Evolutionary conservation across 2,797 vertebrate species (phyloP).

Genomic region (Mormyrops boulengeri): DNA sequence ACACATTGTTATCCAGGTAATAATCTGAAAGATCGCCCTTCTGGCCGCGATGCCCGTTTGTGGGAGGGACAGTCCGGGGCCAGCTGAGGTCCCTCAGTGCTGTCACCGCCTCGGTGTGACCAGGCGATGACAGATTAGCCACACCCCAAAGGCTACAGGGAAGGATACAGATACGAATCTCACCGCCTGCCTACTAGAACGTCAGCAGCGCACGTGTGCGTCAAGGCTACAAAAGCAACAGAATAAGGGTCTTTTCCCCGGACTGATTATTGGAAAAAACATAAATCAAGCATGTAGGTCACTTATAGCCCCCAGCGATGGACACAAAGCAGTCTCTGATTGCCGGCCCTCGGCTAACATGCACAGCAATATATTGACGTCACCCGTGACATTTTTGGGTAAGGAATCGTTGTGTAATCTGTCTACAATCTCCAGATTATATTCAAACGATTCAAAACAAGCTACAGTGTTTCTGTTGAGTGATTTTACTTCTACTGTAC

Average conservation of each 20-base stretch:
- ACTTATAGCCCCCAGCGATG: neutral
- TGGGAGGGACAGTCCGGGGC: neutral
- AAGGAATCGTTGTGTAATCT: neutral
- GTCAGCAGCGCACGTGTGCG: neutral
- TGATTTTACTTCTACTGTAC: neutral
- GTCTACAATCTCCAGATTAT: neutral
- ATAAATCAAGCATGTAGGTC: neutral
- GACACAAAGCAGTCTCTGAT: neutral
- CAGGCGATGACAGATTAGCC: neutral
- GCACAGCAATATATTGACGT: neutral
- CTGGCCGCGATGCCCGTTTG: neutral
- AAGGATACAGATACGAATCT: neutral
- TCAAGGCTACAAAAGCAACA: neutral
- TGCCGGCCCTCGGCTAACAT: neutral
- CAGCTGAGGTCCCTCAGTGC: neutral
- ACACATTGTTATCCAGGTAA: neutral
- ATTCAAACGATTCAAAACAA: neutral
- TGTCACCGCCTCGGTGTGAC: neutral
- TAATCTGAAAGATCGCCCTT: neutral
- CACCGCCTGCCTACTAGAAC: neutral
- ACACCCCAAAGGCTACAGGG: neutral
- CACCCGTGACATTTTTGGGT: neutral
- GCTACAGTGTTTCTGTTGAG: neutral
- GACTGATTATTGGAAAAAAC: neutral
- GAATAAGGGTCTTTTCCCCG: neutral